Base-by-base conservation (phyloP, 2,888 invertebrate genomes). In the Lasioglossum marginatum region DNA sequence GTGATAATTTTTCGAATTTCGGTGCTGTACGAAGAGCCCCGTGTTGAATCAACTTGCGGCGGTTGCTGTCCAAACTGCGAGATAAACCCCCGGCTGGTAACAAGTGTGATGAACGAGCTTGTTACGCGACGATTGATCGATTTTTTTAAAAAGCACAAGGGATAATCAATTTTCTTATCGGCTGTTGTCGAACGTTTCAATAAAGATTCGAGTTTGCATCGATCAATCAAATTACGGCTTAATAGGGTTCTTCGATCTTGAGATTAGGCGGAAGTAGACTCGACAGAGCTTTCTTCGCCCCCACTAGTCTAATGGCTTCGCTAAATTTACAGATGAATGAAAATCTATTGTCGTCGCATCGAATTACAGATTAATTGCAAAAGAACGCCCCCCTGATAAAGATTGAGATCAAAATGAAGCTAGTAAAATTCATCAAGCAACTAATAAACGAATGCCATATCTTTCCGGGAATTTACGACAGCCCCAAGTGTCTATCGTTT, bases 51-150 rank as follows among this genome's bases (percentile, higher is more conserved):
- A 27, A 27, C 27, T 27, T 27, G n/a, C 4, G 27, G 60, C 27
- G 27, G 60, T 12, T 27, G 60, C 60, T 27, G 60, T 60, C 60
- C 4, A 14, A 60, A 60, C 60, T 60, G 60, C 14, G 4, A 60
- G 60, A 60, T 60, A 60, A 60, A 27, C 60, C 60, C 60, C 12
- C 23, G 10, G 60, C 27, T 27, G 60, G 52, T 60, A 60, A 60
- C 60, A 27, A 60, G 60, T 27, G 60, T 27, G 60, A 60, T 27
- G 60, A 27, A 60, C 31, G 31, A 48, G 70, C 10, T 60, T 60
- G 60, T 60, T 60, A 60, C 60, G 60, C 27, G 57, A 57, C 57
- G 57, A n/a, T 57, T 27, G 57, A n/a, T 57, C 57, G 57, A 57
- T 57, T n/a, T 57, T 57, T 57, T 57, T 12, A 57, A 57, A 27